phyloP scores from a whole-genome alignment of 1,140 invertebrate species.

The Drosophila parvula region DNA sequence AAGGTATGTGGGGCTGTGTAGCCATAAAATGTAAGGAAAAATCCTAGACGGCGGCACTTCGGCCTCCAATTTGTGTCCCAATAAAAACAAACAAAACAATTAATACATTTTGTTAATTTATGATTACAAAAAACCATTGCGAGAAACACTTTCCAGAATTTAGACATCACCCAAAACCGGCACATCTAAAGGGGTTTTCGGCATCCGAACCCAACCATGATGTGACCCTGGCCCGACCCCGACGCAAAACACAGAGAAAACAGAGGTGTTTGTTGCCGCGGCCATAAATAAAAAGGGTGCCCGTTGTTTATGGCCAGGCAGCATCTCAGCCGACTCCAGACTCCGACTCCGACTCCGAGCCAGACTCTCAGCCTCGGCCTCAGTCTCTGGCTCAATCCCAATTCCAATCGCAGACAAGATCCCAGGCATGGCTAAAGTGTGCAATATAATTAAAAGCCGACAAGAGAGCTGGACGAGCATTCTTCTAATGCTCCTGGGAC shows the following conservation, averaged over 20 bases:
- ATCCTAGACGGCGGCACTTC: slow-evolving; percentile 65
- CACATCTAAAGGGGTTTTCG: slow-evolving; percentile 52
- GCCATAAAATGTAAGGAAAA: slow-evolving; percentile 18
- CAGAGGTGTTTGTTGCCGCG: slow-evolving; percentile 79
- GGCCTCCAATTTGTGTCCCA: slow-evolving; percentile 70
- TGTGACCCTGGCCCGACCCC: slow-evolving; percentile 47
- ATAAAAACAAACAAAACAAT: slow-evolving; percentile 83
- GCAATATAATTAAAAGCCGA: slow-evolving; percentile 84
- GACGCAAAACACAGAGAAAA: slow-evolving; percentile 51
- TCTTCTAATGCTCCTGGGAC: slow-evolving; percentile 73
- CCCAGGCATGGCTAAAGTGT: slow-evolving; percentile 79
- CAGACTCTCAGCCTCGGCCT: slow-evolving; percentile 14
- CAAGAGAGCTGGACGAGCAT: slow-evolving; percentile 64
- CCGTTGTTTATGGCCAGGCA: slow-evolving; percentile 74
- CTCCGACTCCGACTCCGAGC: slow-evolving; percentile 25
- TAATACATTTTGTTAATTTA: slow-evolving; percentile 84
- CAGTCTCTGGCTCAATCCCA: slow-evolving; percentile 15
- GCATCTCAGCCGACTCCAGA: slow-evolving; percentile 33
- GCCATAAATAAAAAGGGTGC: slow-evolving; percentile 82
- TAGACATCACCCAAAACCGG: slow-evolving; percentile 69
- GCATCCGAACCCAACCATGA: slow-evolving; percentile 17
- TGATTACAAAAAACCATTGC: slow-evolving; percentile 83
- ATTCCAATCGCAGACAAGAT: slow-evolving; percentile 45
- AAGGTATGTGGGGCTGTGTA: slow-evolving; percentile 9
- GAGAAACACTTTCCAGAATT: slow-evolving; percentile 79